Evolutionary conservation across 1,140 invertebrate species (phyloP).

Genomic region (Panagrolaimus sp.): DNA sequence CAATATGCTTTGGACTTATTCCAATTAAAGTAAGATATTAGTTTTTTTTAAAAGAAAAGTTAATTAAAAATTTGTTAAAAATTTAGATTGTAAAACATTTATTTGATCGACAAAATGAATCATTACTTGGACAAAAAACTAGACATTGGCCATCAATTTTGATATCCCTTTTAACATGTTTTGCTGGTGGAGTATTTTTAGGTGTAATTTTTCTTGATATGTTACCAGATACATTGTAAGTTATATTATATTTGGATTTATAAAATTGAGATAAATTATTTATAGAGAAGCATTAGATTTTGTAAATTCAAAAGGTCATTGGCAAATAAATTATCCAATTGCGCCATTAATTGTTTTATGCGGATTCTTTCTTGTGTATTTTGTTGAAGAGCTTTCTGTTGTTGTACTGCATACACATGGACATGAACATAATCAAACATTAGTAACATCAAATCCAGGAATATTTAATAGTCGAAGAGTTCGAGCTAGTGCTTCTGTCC

Average conservation of each 20-base stretch:
- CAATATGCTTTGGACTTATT: conserved; percentile 2
- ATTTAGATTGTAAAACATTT: conserved; percentile 16
- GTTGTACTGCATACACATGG: conserved; percentile 9
- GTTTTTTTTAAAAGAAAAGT: neutral
- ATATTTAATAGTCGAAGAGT: conserved; percentile 17
- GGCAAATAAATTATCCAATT: conserved; percentile 19
- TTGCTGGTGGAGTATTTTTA: conserved; percentile 30
- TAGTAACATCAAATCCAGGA: conserved; percentile 24
- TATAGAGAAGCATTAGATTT: conserved; percentile 18
- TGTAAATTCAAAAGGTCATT: conserved; percentile 20
- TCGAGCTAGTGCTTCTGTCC: neutral
- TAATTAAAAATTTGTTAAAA: neutral
- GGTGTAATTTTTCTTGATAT: conserved; percentile 28
- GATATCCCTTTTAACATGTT: conserved; percentile 28
- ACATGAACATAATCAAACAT: conserved; percentile 20
- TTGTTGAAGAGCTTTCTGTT: conserved; percentile 21
- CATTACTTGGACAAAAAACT: neutral
- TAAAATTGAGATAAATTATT: neutral
- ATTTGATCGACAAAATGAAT: neutral
- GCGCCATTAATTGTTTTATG: conserved; percentile 27
- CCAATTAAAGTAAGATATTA: conserved; percentile 16
- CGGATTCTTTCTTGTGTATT: conserved; percentile 29
- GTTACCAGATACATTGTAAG: conserved; percentile 31
- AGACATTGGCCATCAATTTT: conserved; percentile 15
- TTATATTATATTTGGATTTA: neutral